phyloP scores from a whole-genome alignment of 2,113 vertebrate genomes.

The Falcunculus frontatus region DNA sequence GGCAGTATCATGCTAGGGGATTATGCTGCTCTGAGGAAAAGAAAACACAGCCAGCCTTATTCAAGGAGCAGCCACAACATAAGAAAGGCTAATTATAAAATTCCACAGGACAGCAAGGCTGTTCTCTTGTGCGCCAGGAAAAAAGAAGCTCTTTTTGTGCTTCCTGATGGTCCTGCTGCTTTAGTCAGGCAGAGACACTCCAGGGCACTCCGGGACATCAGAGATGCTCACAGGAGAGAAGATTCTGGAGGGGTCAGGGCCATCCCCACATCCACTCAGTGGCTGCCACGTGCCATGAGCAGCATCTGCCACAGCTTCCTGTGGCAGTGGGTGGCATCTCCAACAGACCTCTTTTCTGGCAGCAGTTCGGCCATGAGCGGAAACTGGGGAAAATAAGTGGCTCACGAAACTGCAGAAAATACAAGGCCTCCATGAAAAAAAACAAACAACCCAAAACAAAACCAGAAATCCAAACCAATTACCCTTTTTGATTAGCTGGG shows the following conservation, averaged over 20 bases:
- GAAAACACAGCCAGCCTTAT: constrained; percentile 28
- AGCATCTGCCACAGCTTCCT: neutral
- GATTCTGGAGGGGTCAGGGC: neutral
- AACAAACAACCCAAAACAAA: neutral
- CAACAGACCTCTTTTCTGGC: neutral
- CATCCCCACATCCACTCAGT: neutral
- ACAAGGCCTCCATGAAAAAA: neutral
- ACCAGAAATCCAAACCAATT: fast-evolving
- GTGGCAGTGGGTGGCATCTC: fast-evolving
- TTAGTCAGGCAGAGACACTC: neutral
- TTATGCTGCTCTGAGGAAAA: neutral
- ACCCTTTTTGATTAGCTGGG: neutral
- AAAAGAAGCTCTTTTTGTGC: neutral
- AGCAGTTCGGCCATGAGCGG: neutral
- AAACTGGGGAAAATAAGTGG: neutral
- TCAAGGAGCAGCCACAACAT: neutral
- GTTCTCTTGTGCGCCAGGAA: neutral
- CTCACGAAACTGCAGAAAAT: neutral
- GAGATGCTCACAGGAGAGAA: neutral
- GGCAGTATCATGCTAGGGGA: neutral
- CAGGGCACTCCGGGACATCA: fast-evolving
- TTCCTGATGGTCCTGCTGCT: neutral
- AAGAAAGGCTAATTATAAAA: constrained; percentile 19
- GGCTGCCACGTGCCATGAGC: fast-evolving
- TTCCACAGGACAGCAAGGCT: neutral